These are phyloP conservation scores for Athrips mouffetella DNA, from an alignment of 2,888 invertebrate genomes.

Conservation along the genomic window DNA sequence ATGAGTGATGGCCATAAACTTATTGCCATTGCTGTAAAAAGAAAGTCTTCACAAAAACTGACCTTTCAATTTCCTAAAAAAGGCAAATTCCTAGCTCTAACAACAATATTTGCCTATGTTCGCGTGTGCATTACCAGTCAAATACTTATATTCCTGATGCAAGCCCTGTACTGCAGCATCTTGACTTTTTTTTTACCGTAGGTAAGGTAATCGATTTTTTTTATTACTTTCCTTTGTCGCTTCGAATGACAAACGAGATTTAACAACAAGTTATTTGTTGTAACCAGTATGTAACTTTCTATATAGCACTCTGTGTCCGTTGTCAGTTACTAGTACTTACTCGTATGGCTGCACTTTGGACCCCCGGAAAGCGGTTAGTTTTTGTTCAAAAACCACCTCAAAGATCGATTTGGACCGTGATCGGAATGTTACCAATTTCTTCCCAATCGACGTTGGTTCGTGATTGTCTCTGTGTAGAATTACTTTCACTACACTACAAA, in stretches of 20 bases:
- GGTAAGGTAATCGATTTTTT: too few species aligned
- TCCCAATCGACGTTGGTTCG: constrained; percentile 15
- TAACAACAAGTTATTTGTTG: constrained; percentile 31
- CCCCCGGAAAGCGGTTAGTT: constrained; percentile 33
- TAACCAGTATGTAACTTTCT: constrained; percentile 2
- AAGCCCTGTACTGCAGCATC: too few species aligned
- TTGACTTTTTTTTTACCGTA: too few species aligned
- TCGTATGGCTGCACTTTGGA: constrained; percentile 21
- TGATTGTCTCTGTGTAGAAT: background rate
- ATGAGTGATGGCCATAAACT: too few species aligned
- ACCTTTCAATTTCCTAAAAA: too few species aligned
- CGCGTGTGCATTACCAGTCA: too few species aligned
- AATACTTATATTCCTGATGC: too few species aligned
- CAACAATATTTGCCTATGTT: too few species aligned
- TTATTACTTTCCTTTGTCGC: constrained; percentile 15
- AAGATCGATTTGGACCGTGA: constrained; percentile 41
- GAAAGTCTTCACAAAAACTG: too few species aligned
- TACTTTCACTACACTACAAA: background rate
- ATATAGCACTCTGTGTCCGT: too few species aligned
- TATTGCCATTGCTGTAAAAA: too few species aligned
- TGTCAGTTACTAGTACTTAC: constrained; percentile 28
- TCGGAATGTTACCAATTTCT: constrained; percentile 34
- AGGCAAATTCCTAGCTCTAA: too few species aligned
- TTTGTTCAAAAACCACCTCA: constrained; percentile 42
- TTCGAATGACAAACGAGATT: constrained; percentile 30